A percentile compares a stretch with the other conserved stretches of the same genome.
Evolutionary conservation across 1,140 invertebrate species (phyloP).

Genomic region (Drosophila parvula): DNA sequence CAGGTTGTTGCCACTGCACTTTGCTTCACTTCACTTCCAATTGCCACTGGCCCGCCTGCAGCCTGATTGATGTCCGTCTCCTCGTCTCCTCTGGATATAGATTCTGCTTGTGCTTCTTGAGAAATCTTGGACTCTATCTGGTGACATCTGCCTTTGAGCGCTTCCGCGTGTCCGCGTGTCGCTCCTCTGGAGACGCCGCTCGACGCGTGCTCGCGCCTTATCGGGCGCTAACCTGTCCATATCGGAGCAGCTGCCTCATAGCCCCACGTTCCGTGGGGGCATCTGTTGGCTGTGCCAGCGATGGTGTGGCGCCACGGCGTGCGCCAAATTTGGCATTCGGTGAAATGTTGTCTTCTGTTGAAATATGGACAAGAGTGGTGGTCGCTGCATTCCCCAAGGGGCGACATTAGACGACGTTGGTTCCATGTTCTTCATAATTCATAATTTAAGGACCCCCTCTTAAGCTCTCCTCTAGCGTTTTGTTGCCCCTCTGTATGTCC

Average conservation of each 20-base stretch:
- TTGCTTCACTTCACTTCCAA: constrained; percentile 24
- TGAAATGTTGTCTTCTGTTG: constrained; percentile 58
- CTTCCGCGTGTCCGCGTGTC: constrained; percentile 77
- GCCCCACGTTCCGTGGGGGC: constrained; percentile 45
- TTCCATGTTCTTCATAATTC: constrained; percentile 39
- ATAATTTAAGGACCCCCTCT: constrained; percentile 13
- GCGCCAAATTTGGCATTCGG: constrained; percentile 78
- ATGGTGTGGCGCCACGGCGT: constrained; percentile 78
- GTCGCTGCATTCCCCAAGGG: constrained; percentile 48
- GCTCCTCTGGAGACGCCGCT: constrained; percentile 56
- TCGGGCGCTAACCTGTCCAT: constrained; percentile 80
- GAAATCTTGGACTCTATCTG: constrained; percentile 54
- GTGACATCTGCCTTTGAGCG: constrained; percentile 70
- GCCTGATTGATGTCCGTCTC: constrained; percentile 72
- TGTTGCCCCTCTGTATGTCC: constrained; percentile 23
- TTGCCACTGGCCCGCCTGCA: constrained; percentile 32
- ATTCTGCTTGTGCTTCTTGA: constrained; percentile 36
- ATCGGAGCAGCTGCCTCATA: constrained; percentile 61
- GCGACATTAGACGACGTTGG: constrained; percentile 58
- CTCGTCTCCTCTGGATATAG: constrained; percentile 42
- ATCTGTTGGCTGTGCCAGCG: constrained; percentile 23
- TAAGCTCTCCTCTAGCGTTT: not conserved
- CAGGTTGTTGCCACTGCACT: constrained; percentile 24
- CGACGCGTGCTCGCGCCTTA: constrained; percentile 74
- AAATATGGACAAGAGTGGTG: constrained; percentile 43